Evolutionary conservation across 2,797 vertebrate genomes (phyloP), one percentile per base, ranked within the genome.

Genomic region (Epinephelus malabaricus): DNA sequence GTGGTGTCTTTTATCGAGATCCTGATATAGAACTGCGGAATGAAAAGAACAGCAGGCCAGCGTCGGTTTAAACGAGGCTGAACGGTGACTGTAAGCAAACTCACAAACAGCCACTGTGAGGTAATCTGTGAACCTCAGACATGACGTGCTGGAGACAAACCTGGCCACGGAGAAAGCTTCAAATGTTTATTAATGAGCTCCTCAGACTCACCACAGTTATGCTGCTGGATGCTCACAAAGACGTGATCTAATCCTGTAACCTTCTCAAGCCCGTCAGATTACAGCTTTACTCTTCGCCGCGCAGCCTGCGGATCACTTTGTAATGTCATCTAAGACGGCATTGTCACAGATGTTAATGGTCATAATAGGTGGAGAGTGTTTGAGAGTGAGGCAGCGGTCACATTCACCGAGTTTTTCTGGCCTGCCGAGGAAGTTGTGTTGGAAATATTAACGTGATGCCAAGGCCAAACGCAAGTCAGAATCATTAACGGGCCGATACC

Each of bases 201-300:
- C 50, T 91, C 73, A 75, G 83, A 85, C 90, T 89, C 80, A 51
- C 92, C 92, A 76, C 91, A 92, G 86, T 78, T 85, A 90, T 92
- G 91, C 60, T 81, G 83, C 85, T 91, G 91, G 91, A 89, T 84
- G 73, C 81, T 84, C 18, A 74, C 8, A 34, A 91, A 90, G 92
- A 93, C 90, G 82, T 94, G 89, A 93, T 82, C 91, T 93, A 93
- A 94, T 73, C 75, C 85, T 70, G 12, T 60, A 92, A 88, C 88
- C 60, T 81, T 84, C 55, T 88, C 50, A 27, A 76, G 43, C 76
- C 66, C 50, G 60, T 82, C 91, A 73, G 67, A 83, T 89, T 82
- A 83, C 78, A 78, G 75, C 69, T 73, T 63, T 46, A 65, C 55
- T 64, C 77, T 56, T 81, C 27, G 13, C 69, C 2, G 53, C 3